Evolutionary conservation across 2,888 invertebrate species (phyloP), one percentile per base, ranked within the genome.

Genomic region (Chalcis sispes): DNA sequence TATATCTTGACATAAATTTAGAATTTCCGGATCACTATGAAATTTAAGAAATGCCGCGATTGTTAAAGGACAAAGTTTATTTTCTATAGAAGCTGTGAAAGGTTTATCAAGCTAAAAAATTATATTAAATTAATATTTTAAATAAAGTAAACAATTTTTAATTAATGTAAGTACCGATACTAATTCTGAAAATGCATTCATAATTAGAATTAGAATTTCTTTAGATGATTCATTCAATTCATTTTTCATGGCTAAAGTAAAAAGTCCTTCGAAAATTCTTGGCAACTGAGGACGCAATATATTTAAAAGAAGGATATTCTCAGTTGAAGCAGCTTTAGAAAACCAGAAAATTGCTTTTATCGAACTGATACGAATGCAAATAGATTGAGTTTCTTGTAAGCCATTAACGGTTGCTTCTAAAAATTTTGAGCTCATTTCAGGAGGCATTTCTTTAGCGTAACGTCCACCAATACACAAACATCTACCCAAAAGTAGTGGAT

Each of bases 21-120:
- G 89, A 62, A 94, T 90, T 52, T 91, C 90, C 0, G 93, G 93
- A 87, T 94, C 94, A 71, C 90, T 90, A 3, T 90, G 91, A 83
- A 92, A 92, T 84, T 93, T 93, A 0, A 94, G 89, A 83, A 94
- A 93, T 1, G 93, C 91, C 3, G 93, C 93, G 77, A 94, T 92
- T 3, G 92, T 90, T 36, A 94, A 84, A 0, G 94, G 93, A 36
- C 92, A 92, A 20, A 94, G 89, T 87, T 93, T 93, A 29, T 86
- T 87, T 81, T 93, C 93, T 15, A 91, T 89, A 8, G 91, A 89
- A 15, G 91, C 92, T 1, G 94, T 93, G 82, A 93, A 93, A 59
- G 89, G 89, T 42, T 90, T 89, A 86, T 94, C 93, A 66, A 93
- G 89, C 91, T 92, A 84, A 59, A 82, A 86, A 77, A 36, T 67